Evolutionary conservation across 2,797 vertebrate genomes (phyloP), one percentile per base, ranked within the genome.

Genomic region (Perdix hodgsoniae): DNA sequence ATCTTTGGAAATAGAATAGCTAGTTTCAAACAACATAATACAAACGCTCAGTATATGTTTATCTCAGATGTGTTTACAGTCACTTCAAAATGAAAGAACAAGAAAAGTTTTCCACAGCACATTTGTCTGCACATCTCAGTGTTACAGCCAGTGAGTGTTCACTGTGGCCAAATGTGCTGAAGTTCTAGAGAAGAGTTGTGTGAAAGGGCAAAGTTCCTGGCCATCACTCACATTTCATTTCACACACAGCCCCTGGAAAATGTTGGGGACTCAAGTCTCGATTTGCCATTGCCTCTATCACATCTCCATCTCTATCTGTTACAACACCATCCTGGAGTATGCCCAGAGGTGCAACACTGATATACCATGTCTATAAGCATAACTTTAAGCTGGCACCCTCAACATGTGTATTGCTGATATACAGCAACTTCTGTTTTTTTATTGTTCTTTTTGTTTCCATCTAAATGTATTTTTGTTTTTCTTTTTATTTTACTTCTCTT

Each of bases 241-340:
- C 26, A 66, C 1, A 0, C 5, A 2, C 7, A 5, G 1, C 15
- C 75, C 52, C 45, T 57, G 45, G 10, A 9, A 67, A 64, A 65
- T 0, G 0, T 7, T 27, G 66, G 50, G 39, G 12, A 61, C 45
- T 52, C 14, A 0, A 1, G 6, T 64, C 47, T 33, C 17, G 40
- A 65, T 42, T 31, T 40, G 24, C 23, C 19, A 22, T n/a, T 77
- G 37, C 31, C 23, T 52, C 59, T 33, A 42, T 52, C 49, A n/a
- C n/a, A n/a, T n/a, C n/a, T n/a, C n/a, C n/a, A n/a, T n/a, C n/a
- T n/a, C n/a, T n/a, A n/a, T n/a, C n/a, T n/a, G n/a, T n/a, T 49
- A 6, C 8, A 44, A 8, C 31, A 37, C 16, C 44, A 42, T 16
- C 49, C 29, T 54, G 57, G 73, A 27, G 33, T 27, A 59, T 8